Base-by-base conservation (phyloP, 2,888 invertebrate genomes). In the Agonopterix alstromeriana region DNA sequence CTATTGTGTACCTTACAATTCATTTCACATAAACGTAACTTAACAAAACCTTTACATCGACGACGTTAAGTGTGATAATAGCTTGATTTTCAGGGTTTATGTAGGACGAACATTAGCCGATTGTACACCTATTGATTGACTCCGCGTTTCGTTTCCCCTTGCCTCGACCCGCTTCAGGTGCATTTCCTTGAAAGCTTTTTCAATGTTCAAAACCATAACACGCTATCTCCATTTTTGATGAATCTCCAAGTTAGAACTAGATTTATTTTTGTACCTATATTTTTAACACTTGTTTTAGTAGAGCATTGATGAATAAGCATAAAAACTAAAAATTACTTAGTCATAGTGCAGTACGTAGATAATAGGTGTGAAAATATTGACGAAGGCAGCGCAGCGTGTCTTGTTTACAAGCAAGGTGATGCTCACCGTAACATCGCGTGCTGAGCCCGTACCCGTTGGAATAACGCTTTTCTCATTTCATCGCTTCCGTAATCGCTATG, bases 381-480 rank as follows among this genome's bases (percentile, higher is more conserved):
- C 60, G 58, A 57, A 63, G n/a, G 42, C 42, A 11, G 11, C 10
- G 8, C 8, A 8, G 11, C n/a, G 53, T 55, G 53, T 51, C 60
- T 67, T 76, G 78, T 81, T 82, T 82, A 77, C 77, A 69, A 65
- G 63, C 56, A 60, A 63, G 61, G 60, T 66, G 63, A 64, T 56
- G 68, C 60, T 64, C 63, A 60, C 61, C 59, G 64, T 65, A 68
- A 67, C 65, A 77, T 83, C 80, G 85, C 83, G 83, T 86, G 83
- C 65, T 63, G 35, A 48, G 50, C 54, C 56, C 58, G 53, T 60
- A 48, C 56, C 36, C 12, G 45, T 38, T 61, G 54, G 64, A 70
- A 65, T 60, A 62, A 67, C 58, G 64, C 63, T 71, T 69, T 72
- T 65, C 65, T 67, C 65, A 70, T 73, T 77, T 74, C 63, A 70